These are phyloP conservation scores for Elysia chlorotica DNA, from an alignment of 1,140 invertebrate species.

Conservation along the genomic window DNA sequence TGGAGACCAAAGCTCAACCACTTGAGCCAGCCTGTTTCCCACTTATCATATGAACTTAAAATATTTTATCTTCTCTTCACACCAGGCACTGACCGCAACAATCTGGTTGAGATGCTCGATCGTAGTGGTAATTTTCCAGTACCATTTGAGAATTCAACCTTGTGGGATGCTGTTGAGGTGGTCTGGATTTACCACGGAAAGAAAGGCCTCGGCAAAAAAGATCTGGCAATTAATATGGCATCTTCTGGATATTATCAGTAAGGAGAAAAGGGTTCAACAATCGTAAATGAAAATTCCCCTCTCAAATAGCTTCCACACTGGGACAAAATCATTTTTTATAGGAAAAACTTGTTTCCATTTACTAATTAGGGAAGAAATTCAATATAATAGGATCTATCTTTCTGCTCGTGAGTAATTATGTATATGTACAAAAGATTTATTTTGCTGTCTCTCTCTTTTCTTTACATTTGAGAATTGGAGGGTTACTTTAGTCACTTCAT, in stretches of 20 bases:
- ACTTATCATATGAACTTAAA: background rate
- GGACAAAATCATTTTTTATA: too few species aligned
- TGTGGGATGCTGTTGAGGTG: conserved; percentile 53
- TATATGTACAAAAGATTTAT: too few species aligned
- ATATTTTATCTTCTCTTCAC: too few species aligned
- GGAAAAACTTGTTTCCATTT: too few species aligned
- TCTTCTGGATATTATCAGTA: conserved; percentile 60
- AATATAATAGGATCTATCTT: too few species aligned
- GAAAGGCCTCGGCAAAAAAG: conserved; percentile 35
- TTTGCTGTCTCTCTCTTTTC: background rate
- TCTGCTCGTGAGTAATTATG: too few species aligned
- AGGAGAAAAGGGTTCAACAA: too few species aligned
- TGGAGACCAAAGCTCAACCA: background rate
- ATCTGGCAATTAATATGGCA: conserved; percentile 55
- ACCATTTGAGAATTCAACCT: conserved; percentile 51
- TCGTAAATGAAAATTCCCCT: too few species aligned
- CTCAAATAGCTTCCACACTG: too few species aligned
- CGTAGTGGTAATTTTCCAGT: conserved; percentile 56
- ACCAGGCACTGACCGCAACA: conserved; percentile 59
- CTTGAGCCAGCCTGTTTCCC: background rate
- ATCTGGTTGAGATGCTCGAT: conserved; percentile 52
- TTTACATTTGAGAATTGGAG: too few species aligned
- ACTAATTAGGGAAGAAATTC: too few species aligned
- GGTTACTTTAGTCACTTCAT: too few species aligned
- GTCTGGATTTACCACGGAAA: conserved; percentile 50